Percentiles rank a stretch among this genome's conserved stretches.
Evolutionary conservation across 2,888 invertebrate species (phyloP).

Genomic region (Ephialtes manifestator): DNA sequence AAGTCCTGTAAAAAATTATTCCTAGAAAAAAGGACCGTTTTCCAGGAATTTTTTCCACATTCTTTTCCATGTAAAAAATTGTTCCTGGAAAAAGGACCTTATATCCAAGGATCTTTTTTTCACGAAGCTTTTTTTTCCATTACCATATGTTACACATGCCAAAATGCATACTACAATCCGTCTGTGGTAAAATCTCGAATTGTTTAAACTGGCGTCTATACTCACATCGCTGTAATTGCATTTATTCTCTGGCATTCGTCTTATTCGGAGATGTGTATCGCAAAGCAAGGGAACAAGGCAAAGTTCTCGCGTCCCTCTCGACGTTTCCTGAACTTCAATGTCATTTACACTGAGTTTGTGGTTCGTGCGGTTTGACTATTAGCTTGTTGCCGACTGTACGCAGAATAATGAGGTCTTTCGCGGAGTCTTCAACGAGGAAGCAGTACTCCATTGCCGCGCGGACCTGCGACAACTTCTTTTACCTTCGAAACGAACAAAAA

Average conservation of each 20-base stretch:
- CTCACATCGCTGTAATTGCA: background rate
- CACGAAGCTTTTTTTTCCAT: too few relatives aligned
- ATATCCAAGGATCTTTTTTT: too few relatives aligned
- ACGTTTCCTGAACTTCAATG: conserved; percentile 29
- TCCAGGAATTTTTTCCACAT: too few relatives aligned
- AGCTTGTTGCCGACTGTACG: background rate
- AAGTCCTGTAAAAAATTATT: too few relatives aligned
- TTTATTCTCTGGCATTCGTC: conserved; percentile 14
- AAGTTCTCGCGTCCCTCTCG: background rate
- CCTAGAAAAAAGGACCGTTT: too few relatives aligned
- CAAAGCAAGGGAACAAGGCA: conserved; percentile 4
- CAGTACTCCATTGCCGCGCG: conserved; percentile 10
- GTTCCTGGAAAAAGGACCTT: too few relatives aligned
- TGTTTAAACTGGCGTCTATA: background rate
- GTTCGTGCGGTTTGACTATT: conserved; percentile 10
- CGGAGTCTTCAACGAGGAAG: conserved; percentile 19
- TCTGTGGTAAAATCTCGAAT: background rate
- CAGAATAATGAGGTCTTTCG: conserved; percentile 18
- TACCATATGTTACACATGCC: background rate
- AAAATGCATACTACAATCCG: background rate
- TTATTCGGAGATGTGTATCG: conserved; percentile 23
- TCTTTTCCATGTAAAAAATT: too few relatives aligned
- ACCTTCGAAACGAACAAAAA: background rate
- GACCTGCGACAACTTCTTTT: background rate
- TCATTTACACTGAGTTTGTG: conserved; percentile 2